Evolutionary conservation across 2,113 vertebrate species (phyloP), one percentile per base, ranked within the genome.

Genomic region (Lasiurus borealis): DNA sequence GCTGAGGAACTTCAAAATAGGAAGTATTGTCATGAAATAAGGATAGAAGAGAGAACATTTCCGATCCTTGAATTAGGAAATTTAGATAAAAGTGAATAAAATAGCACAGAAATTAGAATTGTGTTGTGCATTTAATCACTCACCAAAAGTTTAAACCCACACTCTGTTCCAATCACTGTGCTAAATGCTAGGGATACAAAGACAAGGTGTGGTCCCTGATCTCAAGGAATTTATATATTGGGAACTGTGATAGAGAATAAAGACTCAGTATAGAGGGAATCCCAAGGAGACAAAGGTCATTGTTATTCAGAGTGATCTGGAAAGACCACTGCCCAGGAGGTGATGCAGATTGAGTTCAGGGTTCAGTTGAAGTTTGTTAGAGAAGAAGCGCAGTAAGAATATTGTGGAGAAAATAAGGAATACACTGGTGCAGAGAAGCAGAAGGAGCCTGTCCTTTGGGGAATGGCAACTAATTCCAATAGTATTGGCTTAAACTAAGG

Each of bases 1-100:
- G n/a, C 34, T 29, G 16, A 81, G 46, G 34, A 91, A 77, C 82
- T 90, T 85, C 27, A 95, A 89, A 94, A 57, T 64, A 77, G 69
- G 83, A 81, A 83, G 73, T 76, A 73, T 10, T 72, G 31, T 71
- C 75, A 81, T 40, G 21, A 19, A 90, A 25, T 80, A 80, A 94
- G 6, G 36, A 71, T 62, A 50, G 13, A 44, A 18, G 48, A 34
- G 14, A 44, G n/a, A 44, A 90, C 83, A 59, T 19, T 81, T 82
- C 0, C 8, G 13, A 68, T 73, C 86, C 40, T 15, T 82, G 52
- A 77, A 54, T 34, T 62, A 62, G 64, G 44, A 89, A 50, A 72
- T 77, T 88, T 72, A 85, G 40, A 27, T 59, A 77, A 57, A 88
- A 71, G 69, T 77, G 29, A 89, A 31, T 96, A 36, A 81, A 78